Evolutionary conservation across 2,888 invertebrate species (phyloP).

Genomic region (Octonoba sinensis): DNA sequence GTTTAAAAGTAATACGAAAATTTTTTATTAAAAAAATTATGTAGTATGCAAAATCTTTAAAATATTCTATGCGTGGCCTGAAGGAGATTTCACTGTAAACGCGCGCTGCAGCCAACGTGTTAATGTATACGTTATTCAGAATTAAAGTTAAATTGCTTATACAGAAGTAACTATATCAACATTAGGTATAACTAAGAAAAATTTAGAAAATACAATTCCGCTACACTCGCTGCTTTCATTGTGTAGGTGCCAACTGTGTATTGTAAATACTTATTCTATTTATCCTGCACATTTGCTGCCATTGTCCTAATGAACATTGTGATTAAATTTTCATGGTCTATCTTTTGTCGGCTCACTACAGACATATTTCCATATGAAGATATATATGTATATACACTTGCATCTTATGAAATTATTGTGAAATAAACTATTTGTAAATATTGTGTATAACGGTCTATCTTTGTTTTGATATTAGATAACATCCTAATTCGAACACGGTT

Average conservation of each 20-base stretch:
- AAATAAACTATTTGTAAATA: conserved; percentile 60
- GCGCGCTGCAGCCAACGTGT: no score
- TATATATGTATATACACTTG: conserved; percentile 53
- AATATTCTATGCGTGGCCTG: no score
- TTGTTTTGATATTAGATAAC: no score
- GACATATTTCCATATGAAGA: conserved; percentile 49
- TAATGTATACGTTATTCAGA: no score
- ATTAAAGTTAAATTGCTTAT: no score
- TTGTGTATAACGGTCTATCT: not conserved
- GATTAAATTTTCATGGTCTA: conserved; percentile 26
- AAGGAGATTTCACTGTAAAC: no score
- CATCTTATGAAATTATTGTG: conserved; percentile 49
- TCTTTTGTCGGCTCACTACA: conserved; percentile 47
- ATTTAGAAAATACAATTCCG: not conserved
- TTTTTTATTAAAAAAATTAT: no score
- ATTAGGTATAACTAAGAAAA: no score
- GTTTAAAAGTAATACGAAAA: no score
- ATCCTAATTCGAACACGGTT: no score
- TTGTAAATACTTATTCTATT: conserved; percentile 7
- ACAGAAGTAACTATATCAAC: no score
- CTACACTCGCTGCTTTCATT: conserved; percentile 21
- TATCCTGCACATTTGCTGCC: conserved; percentile 26
- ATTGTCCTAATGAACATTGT: conserved; percentile 16
- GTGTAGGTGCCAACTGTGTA: conserved; percentile 28
- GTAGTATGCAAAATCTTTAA: no score